Evolutionary conservation across 2,113 vertebrate species (phyloP), one percentile per base, ranked within the genome.

Genomic region (Apodemus speciosus): DNA sequence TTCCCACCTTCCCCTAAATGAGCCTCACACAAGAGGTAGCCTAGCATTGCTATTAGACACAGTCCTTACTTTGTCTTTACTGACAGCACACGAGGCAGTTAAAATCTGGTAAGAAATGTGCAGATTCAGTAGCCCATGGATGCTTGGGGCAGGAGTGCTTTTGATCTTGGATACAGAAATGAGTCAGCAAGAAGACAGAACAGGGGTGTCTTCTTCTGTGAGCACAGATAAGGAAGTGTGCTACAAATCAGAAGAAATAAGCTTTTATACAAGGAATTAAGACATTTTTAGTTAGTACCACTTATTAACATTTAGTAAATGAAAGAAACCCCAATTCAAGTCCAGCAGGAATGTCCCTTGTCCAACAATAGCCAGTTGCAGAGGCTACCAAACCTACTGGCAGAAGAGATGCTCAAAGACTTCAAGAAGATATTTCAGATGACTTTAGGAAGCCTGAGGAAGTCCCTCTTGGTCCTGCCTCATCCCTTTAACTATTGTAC

Each of bases 301-400:
- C 15, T 86, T 91, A 90, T 32, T 38, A 66, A 93, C 46, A 23
- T 64, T 49, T 84, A 76, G 86, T 68, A 92, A 94, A 87, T 76
- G 72, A 79, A 46, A 27, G 38, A 62, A 88, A 90, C 73, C 1
- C 18, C 21, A 94, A 13, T 75, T 72, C 16, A 85, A 77, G 43
- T 30, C 64, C 35, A 20, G 25, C 9, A n/a, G 30, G 40, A 75
- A 35, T 49, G 62, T n/a, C 40, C 58, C n/a, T 38, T 49, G 9
- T 35, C 23, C 10, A 56, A 49, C n/a, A 80, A 32, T 8, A 85
- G 9, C 7, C 15, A 87, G 21, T 71, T 68, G 18, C 23, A 91
- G 64, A 49, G 72, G 9, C 46, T 38, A 15, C 9, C 11, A 62
- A 46, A 58, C 71, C 71, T 62, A 4, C 46, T 73, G 27, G 25